Percentiles rank a stretch among this genome's conserved stretches.
phyloP scores from a whole-genome alignment of 2,113 vertebrate species.

The Myotis davidii region DNA sequence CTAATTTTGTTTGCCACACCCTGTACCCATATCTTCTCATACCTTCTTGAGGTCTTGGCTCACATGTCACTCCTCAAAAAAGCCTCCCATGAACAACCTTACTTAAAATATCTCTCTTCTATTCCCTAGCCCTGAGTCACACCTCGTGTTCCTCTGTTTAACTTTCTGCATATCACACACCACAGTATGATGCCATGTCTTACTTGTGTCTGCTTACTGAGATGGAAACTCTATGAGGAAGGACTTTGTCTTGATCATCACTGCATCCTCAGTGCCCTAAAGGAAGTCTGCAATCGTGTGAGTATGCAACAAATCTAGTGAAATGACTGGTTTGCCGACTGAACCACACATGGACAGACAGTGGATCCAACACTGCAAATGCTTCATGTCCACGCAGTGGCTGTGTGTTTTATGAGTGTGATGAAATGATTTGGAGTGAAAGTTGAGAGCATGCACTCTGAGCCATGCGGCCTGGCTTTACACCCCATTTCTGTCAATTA shows the following conservation, averaged over 20 bases:
- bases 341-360: fast-evolving
- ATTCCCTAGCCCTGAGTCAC: not conserved
- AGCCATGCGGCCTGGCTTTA: not conserved
- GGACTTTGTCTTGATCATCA: not conserved
- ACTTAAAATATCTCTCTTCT: not conserved
- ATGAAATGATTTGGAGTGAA: too few relatives aligned
- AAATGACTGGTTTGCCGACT: not conserved
- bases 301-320: not conserved
- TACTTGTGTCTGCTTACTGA: not conserved
- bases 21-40: not conserved
- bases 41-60: not conserved
- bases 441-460: not conserved
- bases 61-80: not conserved
- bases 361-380: fast-evolving
- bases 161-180: not conserved
- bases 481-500: not conserved
- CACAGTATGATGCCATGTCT: not conserved
- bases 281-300: fast-evolving
- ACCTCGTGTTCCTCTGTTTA: not conserved
- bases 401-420: fast-evolving
- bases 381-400: fast-evolving
- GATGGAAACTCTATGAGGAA: not conserved
- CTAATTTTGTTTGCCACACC: not conserved
- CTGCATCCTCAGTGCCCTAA: not conserved
- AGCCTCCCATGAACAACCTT: not conserved